phyloP scores from a whole-genome alignment of 2,113 vertebrate genomes.

The Scolopax mira region DNA sequence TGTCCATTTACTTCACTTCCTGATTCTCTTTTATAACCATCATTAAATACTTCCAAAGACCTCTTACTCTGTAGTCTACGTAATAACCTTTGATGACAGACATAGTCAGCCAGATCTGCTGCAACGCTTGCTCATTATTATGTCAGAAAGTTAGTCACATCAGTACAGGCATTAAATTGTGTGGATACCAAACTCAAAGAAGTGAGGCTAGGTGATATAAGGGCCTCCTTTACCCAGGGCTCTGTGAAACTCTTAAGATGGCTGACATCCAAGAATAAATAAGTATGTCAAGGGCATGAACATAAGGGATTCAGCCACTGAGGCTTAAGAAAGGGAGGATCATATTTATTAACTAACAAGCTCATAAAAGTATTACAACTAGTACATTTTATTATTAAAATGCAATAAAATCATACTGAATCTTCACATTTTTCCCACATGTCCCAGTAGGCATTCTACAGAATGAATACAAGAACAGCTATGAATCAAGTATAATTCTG shows the following conservation, averaged over 20 bases:
- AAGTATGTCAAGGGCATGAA: neutral
- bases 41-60: neutral
- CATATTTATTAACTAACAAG: constrained; percentile 43
- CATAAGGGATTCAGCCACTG: neutral
- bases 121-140: neutral
- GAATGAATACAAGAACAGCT: constrained; percentile 21
- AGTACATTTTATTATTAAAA: constrained; percentile 61
- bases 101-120: neutral
- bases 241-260: neutral
- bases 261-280: neutral
- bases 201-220: neutral
- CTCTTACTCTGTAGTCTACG: neutral
- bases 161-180: neutral
- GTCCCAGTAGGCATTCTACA: constrained; percentile 3
- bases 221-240: neutral
- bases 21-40: neutral
- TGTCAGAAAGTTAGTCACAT: neutral
- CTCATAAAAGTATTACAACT: constrained; percentile 26
- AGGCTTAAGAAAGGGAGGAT: neutral
- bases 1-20: neutral
- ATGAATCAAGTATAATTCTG: constrained; percentile 53
- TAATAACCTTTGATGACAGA: neutral
- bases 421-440: constrained; percentile 1
- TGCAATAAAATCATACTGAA: constrained; percentile 29
- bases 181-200: neutral